These are phyloP conservation scores for Podargus strigoides DNA, from an alignment of 2,797 vertebrate species.

Conservation along the genomic window DNA sequence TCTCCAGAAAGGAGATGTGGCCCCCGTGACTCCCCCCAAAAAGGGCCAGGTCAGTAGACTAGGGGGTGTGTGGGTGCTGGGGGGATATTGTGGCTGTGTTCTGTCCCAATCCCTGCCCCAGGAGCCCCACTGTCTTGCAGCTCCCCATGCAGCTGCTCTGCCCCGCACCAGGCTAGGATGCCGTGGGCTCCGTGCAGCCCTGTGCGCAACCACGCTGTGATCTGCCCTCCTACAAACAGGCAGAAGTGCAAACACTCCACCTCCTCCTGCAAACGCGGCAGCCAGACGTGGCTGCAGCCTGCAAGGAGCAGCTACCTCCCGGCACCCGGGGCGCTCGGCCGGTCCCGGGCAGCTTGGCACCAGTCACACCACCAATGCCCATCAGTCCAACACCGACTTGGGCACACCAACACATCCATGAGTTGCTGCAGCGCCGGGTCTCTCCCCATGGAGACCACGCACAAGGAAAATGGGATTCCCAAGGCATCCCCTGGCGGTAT, in stretches of 20 bases:
- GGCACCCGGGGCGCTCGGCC: rapidly evolving
- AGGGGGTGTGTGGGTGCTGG: rapidly evolving
- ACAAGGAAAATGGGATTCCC: background rate
- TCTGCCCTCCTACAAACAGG: background rate
- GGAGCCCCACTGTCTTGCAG: background rate
- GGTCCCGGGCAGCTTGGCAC: background rate
- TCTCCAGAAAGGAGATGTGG: background rate
- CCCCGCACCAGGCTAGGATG: background rate
- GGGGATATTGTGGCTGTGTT: too few relatives aligned
- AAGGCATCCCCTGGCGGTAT: background rate
- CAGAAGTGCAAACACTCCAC: background rate
- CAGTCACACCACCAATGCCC: background rate
- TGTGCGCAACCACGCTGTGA: rapidly evolving
- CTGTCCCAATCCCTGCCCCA: background rate
- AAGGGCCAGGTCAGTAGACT: background rate
- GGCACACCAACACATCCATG: rapidly evolving
- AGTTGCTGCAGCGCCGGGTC: background rate
- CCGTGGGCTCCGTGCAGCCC: background rate
- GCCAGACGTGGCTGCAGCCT: background rate
- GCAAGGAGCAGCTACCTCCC: background rate
- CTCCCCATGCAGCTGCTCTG: background rate
- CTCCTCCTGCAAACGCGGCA: background rate
- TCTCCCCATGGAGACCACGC: background rate
- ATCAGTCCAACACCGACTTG: background rate
- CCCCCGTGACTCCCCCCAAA: background rate